These are phyloP conservation scores for Ispidina picta DNA, from an alignment of 2,797 vertebrate species.

Conservation along the genomic window DNA sequence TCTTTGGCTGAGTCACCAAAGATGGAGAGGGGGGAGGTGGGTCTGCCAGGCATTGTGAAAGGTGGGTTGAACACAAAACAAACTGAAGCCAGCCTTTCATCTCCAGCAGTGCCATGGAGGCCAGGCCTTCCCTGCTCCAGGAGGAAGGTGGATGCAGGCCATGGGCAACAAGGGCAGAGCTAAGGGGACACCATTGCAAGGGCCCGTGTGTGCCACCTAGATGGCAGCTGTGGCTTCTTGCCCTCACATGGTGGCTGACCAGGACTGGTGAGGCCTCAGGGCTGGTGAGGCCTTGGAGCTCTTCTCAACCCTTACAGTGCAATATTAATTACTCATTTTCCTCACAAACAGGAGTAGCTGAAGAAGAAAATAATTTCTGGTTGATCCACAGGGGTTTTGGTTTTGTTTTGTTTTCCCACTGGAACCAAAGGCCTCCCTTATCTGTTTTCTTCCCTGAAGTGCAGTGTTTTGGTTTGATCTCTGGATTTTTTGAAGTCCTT, in stretches of 20 bases:
- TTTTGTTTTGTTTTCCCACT: not conserved
- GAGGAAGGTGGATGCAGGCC: accelerated
- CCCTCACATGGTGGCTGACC: accelerated
- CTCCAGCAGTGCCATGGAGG: not conserved
- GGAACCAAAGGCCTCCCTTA: not conserved
- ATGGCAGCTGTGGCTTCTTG: not conserved
- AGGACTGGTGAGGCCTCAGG: too few relatives aligned
- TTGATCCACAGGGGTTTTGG: not conserved
- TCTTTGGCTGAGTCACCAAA: slow-evolving; percentile 36
- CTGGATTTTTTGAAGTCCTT: not conserved
- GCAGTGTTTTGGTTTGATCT: not conserved
- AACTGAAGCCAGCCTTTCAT: not conserved
- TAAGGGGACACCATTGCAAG: accelerated
- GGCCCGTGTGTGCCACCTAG: not conserved
- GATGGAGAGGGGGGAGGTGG: not conserved
- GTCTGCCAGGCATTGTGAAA: not conserved
- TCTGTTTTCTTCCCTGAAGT: not conserved
- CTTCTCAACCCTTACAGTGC: not conserved
- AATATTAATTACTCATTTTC: not conserved
- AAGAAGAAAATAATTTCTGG: not conserved
- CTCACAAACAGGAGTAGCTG: not conserved
- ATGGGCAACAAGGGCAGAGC: not conserved
- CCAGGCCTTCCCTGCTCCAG: accelerated
- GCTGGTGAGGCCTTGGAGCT: not conserved
- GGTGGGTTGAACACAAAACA: not conserved